A percentile compares a stretch with the other conserved stretches of the same genome.
Conservation (phyloP, 2,797 vertebrate species). For the Anas bernieri region DNA sequence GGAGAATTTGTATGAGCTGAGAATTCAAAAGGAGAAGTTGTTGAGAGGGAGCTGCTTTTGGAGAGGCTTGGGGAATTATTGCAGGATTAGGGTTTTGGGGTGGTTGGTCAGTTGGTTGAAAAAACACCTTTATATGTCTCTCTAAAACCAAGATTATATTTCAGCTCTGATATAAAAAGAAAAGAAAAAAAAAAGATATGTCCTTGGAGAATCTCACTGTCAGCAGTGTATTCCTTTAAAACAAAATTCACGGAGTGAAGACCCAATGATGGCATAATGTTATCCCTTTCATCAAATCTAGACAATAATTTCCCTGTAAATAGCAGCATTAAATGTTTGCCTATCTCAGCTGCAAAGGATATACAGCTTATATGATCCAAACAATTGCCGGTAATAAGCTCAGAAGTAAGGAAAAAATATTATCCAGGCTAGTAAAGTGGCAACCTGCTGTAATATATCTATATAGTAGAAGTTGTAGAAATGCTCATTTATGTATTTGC, state of each 20-base stretch:
- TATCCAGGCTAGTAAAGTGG: background rate
- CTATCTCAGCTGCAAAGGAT: background rate
- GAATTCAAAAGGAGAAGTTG: background rate
- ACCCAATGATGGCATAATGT: fast-evolving
- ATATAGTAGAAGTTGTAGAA: background rate
- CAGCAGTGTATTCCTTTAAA: background rate
- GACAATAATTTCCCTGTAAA: background rate
- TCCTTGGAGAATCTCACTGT: background rate
- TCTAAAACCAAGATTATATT: background rate
- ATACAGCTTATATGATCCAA: background rate
- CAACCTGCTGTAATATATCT: background rate
- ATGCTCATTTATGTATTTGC: background rate
- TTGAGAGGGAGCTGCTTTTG: background rate
- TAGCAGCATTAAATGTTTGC: background rate
- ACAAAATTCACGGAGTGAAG: background rate
- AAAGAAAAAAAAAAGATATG: background rate
- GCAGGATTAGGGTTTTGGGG: background rate
- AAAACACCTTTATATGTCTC: background rate
- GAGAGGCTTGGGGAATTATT: background rate
- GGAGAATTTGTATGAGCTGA: background rate
- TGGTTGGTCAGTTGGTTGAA: background rate
- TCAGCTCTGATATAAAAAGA: background rate
- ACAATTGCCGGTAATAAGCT: background rate
- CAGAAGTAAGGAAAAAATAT: background rate
- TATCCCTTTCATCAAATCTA: background rate